phyloP scores from a whole-genome alignment of 2,888 invertebrate species.

The Sabatieria punctata region DNA sequence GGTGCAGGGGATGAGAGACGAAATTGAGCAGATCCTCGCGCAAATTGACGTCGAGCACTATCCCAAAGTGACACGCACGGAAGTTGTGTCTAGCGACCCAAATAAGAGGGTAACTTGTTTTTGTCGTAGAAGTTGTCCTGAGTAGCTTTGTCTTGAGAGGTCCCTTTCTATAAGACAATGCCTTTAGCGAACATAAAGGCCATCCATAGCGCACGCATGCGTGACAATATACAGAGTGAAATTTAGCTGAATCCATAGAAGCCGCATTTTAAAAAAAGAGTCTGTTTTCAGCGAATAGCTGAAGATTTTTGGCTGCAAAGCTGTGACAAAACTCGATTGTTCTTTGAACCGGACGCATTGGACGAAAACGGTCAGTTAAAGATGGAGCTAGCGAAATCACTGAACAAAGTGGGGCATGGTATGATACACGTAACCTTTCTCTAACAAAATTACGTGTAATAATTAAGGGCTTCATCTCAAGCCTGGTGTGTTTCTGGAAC shows the following conservation, averaged over 20 bases:
- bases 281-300: constrained; percentile 25
- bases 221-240: no score
- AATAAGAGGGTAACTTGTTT: constrained; percentile 44
- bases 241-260: no score
- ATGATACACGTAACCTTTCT: no score
- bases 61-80: no score
- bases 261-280: no score
- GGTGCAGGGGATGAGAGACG: no score
- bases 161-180: no score
- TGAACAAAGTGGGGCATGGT: constrained; percentile 58
- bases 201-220: no score
- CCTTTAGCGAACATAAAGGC: no score
- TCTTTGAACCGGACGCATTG: constrained; percentile 68
- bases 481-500: constrained; percentile 58
- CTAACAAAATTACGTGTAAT: no score
- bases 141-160: no score
- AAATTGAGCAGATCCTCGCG: constrained; percentile 53
- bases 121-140: no score
- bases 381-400: constrained; percentile 33
- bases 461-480: constrained; percentile 51
- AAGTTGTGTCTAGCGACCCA: constrained; percentile 47
- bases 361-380: constrained; percentile 45
- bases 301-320: constrained; percentile 75
- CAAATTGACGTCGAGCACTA: constrained; percentile 45
- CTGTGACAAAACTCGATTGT: constrained; percentile 72